phyloP scores from a whole-genome alignment of 2,888 invertebrate genomes.

The Chorisops tibialis region DNA sequence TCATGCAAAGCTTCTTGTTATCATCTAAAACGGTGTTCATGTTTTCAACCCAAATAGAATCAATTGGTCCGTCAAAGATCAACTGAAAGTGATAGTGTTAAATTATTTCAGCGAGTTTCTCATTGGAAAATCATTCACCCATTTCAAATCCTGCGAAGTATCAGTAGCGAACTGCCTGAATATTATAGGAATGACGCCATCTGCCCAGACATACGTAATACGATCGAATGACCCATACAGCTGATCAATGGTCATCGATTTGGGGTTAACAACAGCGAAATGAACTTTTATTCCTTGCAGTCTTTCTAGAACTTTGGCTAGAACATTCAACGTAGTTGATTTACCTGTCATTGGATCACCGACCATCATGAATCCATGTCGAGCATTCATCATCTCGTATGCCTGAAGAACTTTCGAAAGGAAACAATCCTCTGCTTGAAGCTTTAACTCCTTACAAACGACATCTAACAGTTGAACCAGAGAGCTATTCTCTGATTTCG shows the following conservation, averaged over 20 bases:
- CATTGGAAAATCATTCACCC: constrained; percentile 57
- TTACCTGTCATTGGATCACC: constrained; percentile 82
- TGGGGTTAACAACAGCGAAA: constrained; percentile 84
- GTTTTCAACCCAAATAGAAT: constrained; percentile 91
- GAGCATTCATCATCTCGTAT: constrained; percentile 90
- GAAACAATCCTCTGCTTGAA: constrained; percentile 75
- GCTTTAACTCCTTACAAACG: constrained; percentile 62
- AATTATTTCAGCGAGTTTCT: neutral
- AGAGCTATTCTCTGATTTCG: constrained; percentile 65
- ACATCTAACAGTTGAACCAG: constrained; percentile 65
- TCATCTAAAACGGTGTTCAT: constrained; percentile 90
- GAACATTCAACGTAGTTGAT: constrained; percentile 71
- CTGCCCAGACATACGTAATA: constrained; percentile 87
- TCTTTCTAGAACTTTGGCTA: constrained; percentile 70
- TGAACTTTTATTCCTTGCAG: constrained; percentile 66
- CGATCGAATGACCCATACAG: constrained; percentile 90
- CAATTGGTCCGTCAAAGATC: constrained; percentile 89
- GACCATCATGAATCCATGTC: constrained; percentile 88
- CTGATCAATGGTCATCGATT: constrained; percentile 88
- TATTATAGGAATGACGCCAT: constrained; percentile 78
- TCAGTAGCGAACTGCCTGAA: constrained; percentile 75
- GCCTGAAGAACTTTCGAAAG: constrained; percentile 82
- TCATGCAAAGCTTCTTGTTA: constrained; percentile 85
- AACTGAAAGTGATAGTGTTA: constrained; percentile 36
- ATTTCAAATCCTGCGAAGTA: constrained; percentile 73